A percentile compares a stretch with the other conserved stretches of the same genome.
Conservation (phyloP, 2,888 invertebrate species). For the Agrotis exclamationis region DNA sequence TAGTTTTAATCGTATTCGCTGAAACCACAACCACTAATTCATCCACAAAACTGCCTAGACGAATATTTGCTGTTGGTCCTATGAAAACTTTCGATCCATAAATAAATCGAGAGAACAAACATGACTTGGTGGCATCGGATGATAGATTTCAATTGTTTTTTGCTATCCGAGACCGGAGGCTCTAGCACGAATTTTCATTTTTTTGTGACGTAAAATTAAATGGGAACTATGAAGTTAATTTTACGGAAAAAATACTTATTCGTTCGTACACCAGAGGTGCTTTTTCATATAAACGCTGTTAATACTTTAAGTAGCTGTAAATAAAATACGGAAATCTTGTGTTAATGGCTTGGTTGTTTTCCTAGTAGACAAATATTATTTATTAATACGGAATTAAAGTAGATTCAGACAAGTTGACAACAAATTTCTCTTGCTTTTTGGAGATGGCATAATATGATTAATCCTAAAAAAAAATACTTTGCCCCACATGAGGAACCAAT, state of each 20-base stretch:
- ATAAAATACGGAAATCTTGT: too few relatives aligned
- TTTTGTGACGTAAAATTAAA: too few relatives aligned
- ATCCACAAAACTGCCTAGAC: constrained; percentile 19
- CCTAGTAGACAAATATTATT: constrained; percentile 29
- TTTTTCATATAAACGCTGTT: too few relatives aligned
- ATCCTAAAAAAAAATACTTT: too few relatives aligned
- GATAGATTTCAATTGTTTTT: constrained; percentile 55
- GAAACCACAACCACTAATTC: constrained; percentile 6
- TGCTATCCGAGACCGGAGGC: constrained; percentile 1
- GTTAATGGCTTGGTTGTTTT: constrained; percentile 3
- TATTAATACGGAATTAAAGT: constrained; percentile 11
- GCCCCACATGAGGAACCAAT: too few relatives aligned
- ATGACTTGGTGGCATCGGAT: constrained; percentile 34
- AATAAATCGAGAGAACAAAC: constrained; percentile 50
- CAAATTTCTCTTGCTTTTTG: not conserved
- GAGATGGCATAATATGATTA: not conserved
- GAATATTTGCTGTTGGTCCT: constrained; percentile 31
- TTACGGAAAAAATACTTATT: too few relatives aligned
- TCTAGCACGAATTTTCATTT: too few relatives aligned
- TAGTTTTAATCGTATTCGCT: constrained; percentile 13
- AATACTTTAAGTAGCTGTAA: too few relatives aligned
- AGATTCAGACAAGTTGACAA: not conserved
- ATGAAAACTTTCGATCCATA: constrained; percentile 36
- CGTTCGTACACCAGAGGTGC: too few relatives aligned
- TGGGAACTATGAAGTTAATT: too few relatives aligned